phyloP scores from a whole-genome alignment of 2,888 invertebrate genomes.

The Strigamia transsilvanica region DNA sequence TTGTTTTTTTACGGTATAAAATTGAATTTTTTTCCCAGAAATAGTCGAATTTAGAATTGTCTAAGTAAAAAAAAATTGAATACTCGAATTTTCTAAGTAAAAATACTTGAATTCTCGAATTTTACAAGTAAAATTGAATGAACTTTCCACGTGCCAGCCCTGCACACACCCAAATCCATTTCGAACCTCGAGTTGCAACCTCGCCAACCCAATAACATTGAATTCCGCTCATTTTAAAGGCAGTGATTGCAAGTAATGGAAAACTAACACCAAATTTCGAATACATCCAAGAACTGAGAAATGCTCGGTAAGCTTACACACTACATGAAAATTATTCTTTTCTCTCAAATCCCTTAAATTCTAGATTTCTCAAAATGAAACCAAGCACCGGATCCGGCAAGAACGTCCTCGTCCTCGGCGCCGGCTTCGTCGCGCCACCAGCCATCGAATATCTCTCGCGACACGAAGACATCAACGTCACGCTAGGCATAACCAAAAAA shows the following conservation, averaged over 20 bases:
- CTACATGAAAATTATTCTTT: no score
- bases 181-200: no score
- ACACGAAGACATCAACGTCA: slow-evolving; percentile 76
- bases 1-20: no score
- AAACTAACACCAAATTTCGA: slow-evolving; percentile 88
- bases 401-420: slow-evolving; percentile 88
- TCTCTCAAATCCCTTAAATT: no score
- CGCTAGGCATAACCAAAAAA: slow-evolving; percentile 71
- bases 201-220: not conserved
- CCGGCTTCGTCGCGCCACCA: slow-evolving; percentile 93
- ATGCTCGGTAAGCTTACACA: slow-evolving; percentile 67
- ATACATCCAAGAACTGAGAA: slow-evolving; percentile 91
- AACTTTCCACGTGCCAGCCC: no score
- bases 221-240: slow-evolving; percentile 69
- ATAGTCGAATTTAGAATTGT: no score
- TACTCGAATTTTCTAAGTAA: no score
- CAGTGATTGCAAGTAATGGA: slow-evolving; percentile 96
- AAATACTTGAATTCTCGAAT: no score
- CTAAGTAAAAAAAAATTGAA: no score
- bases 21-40: no score
- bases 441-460: slow-evolving; percentile 92
- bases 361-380: not conserved
- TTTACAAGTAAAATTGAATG: no score
- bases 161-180: no score
- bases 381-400: slow-evolving; percentile 63